Percentiles rank a stretch among this genome's conserved stretches.
Evolutionary conservation across 2,797 vertebrate genomes (phyloP).

Genomic region (Neostethus bicornis): DNA sequence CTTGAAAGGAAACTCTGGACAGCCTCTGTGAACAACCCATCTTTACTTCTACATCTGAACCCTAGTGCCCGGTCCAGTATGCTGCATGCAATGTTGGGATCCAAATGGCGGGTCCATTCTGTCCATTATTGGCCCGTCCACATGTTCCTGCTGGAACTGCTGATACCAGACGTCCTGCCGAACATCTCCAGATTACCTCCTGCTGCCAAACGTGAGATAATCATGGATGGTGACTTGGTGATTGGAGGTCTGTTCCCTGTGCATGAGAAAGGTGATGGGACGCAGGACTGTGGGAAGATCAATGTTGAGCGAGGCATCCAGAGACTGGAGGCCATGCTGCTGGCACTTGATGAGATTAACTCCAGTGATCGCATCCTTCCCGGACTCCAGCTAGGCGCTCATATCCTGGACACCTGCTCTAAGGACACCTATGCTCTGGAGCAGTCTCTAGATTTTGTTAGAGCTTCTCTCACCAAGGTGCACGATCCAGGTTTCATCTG

Average conservation of each 20-base stretch:
- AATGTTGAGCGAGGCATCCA: slow-evolving; percentile 95
- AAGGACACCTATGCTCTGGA: slow-evolving; percentile 97
- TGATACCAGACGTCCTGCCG: slow-evolving; percentile 67
- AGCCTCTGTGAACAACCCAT: slow-evolving; percentile 50
- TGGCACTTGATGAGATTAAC: slow-evolving; percentile 96
- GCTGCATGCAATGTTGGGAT: slow-evolving; percentile 40
- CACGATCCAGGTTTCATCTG: slow-evolving; percentile 95
- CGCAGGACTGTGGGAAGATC: slow-evolving; percentile 92
- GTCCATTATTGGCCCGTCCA: slow-evolving; percentile 66
- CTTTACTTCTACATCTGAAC: slow-evolving; percentile 36
- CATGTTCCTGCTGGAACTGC: slow-evolving; percentile 75
- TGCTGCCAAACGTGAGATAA: slow-evolving; percentile 87
- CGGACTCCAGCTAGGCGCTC: slow-evolving; percentile 89
- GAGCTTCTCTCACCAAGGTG: slow-evolving; percentile 92
- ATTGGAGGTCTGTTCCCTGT: slow-evolving; percentile 96
- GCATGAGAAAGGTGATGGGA: slow-evolving; percentile 91
- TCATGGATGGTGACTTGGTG: slow-evolving; percentile 91
- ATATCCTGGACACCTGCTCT: slow-evolving; percentile 98
- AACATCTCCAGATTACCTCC: slow-evolving; percentile 70
- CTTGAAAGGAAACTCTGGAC: slow-evolving; percentile 43
- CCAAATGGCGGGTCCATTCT: slow-evolving; percentile 62
- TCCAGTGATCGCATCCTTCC: slow-evolving; percentile 88
- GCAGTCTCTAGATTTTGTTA: slow-evolving; percentile 95
- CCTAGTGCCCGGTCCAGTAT: slow-evolving; percentile 53
- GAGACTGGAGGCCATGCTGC: slow-evolving; percentile 97